phyloP scores from a whole-genome alignment of 2,797 vertebrate species.

The Crypturellus tataupa region DNA sequence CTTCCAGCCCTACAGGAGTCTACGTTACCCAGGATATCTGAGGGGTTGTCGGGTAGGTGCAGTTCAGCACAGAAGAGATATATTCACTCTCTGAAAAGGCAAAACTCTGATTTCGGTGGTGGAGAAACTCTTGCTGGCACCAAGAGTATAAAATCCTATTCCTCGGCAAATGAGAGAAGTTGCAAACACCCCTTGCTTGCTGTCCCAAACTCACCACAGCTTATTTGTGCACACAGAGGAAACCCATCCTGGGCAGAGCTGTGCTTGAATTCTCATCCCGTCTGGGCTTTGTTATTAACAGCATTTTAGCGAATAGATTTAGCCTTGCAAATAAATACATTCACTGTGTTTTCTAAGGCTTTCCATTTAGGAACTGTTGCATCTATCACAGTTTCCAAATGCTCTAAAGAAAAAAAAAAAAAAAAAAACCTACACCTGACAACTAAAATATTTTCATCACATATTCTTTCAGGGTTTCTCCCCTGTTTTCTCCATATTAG shows the following conservation, averaged over 20 bases:
- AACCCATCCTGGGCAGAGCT: neutral
- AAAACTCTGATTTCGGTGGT: neutral
- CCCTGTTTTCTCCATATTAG: neutral
- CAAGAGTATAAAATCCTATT: neutral
- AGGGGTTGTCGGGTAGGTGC: neutral
- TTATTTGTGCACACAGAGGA: neutral
- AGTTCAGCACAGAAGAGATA: neutral
- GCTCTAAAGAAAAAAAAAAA: neutral
- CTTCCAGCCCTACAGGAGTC: neutral
- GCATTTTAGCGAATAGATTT: neutral
- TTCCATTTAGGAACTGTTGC: rapidly evolving
- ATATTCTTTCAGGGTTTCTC: neutral
- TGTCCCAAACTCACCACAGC: rapidly evolving
- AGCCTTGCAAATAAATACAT: neutral
- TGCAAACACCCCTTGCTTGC: neutral
- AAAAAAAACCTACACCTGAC: neutral
- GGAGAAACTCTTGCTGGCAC: neutral
- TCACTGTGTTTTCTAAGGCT: neutral
- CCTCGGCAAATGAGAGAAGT: neutral
- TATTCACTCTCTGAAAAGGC: neutral
- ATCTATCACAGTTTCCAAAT: neutral
- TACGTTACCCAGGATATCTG: neutral
- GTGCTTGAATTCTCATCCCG: rapidly evolving
- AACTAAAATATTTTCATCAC: neutral
- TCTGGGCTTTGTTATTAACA: neutral